These are phyloP conservation scores for Synanthedon tipuliformis DNA, from an alignment of 2,888 invertebrate species.

Conservation along the genomic window DNA sequence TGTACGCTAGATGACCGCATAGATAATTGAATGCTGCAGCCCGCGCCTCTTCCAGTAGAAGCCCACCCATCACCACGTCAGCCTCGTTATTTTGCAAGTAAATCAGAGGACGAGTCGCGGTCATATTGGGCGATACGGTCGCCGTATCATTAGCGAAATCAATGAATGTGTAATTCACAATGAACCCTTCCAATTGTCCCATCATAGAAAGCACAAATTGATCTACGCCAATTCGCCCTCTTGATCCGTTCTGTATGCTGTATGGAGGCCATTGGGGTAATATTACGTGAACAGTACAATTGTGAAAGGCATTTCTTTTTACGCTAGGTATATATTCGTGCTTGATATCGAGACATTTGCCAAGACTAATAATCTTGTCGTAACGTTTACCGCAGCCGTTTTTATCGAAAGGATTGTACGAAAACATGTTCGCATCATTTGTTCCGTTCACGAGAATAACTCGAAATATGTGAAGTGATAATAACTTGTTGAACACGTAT, in stretches of 20 bases:
- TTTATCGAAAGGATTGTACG: conserved; percentile 40
- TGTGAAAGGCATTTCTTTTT: conserved; percentile 22
- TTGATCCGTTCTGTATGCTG: neutral
- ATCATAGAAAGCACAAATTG: conserved; percentile 24
- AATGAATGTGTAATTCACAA: conserved; percentile 21
- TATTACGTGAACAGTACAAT: conserved; percentile 29
- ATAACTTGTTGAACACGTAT: conserved; percentile 26
- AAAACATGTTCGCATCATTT: conserved; percentile 22
- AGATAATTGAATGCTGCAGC: conserved; percentile 22
- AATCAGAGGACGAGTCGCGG: conserved; percentile 19
- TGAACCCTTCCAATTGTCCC: conserved; percentile 24
- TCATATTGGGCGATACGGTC: conserved; percentile 11
- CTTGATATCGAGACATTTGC: conserved; percentile 20
- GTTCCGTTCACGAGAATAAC: conserved; percentile 26
- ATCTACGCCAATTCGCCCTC: conserved; percentile 12
- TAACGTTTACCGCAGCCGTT: conserved; percentile 39
- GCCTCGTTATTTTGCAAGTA: conserved; percentile 13
- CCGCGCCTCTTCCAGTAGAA: conserved; percentile 15
- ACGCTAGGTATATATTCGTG: conserved; percentile 24
- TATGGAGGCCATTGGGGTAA: conserved; percentile 34
- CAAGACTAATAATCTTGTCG: conserved; percentile 22
- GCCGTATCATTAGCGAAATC: conserved; percentile 13
- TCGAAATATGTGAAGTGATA: conserved; percentile 19
- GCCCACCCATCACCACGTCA: conserved; percentile 18
- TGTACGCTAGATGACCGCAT: conserved; percentile 20